Evolutionary conservation across 1,140 invertebrate genomes (phyloP), one percentile per base, ranked within the genome.

Genomic region (Trachymyrmex cornetzi): DNA sequence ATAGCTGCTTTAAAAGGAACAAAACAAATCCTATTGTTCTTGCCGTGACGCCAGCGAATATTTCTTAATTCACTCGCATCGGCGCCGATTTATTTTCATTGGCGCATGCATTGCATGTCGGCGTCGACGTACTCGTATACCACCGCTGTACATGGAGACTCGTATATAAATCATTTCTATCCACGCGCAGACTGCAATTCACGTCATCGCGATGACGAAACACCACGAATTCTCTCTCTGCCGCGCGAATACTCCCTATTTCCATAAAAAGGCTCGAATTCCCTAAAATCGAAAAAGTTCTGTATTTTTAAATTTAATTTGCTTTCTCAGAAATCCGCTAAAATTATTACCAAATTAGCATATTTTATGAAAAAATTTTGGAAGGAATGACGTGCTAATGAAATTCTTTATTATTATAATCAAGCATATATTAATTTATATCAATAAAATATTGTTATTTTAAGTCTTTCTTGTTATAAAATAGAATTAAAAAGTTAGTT

Each of bases 141-240:
- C 27, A 22, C 34, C 82, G 80, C 55, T 72, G 79, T 85, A 87
- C 85, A 80, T 27, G 57, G 64, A 44, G 87, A 81, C 77, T 44
- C 53, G 59, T 81, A 87, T 88, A 91, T 91, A 90, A 91, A 91
- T 91, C 89, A 90, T 84, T 88, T 90, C 61, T 81, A 86, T 66
- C 90, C 81, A 61, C 74, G 69, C 69, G 82, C 79, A 77, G 71
- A 69, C 86, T 82, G 88, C 88, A 88, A 92, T 92, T 90, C 91
- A 88, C 87, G 91, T 90, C 91, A 85, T 89, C 86, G 61, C 50
- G 74, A 91, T 91, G 89, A 91, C 90, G 90, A 88, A 91, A 91
- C 72, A 86, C 89, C 80, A 9, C 14, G 85, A 89, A 86, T 85
- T 74, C 57, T 85, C 64, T 74, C 22, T 30, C 9, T 67, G n/a